These are phyloP conservation scores for Drosophila navojoa DNA, from an alignment of 1,140 invertebrate species.

Conservation along the genomic window DNA sequence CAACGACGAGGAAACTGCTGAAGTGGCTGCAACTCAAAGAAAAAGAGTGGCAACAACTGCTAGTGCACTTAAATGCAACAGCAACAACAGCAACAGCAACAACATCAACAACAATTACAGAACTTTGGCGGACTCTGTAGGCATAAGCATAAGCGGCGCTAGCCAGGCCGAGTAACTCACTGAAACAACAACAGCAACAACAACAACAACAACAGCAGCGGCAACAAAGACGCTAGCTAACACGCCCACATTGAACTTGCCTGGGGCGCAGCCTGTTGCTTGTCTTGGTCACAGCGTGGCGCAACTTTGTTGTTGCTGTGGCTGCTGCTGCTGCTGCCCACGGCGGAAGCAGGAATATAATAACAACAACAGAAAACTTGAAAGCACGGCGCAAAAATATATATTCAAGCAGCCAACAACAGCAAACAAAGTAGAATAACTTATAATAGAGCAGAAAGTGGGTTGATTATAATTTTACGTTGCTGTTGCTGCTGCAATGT, in stretches of 20 bases:
- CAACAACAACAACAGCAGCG: too few relatives aligned
- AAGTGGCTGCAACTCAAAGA: slow-evolving; percentile 35
- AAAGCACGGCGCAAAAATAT: slow-evolving; percentile 73
- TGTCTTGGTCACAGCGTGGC: slow-evolving; percentile 58
- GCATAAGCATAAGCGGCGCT: slow-evolving; percentile 43
- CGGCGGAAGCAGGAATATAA: slow-evolving; percentile 73
- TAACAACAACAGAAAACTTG: slow-evolving; percentile 53
- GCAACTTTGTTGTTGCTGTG: slow-evolving; percentile 55
- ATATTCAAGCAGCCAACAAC: slow-evolving; percentile 42
- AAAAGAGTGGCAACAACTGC: slow-evolving; percentile 65
- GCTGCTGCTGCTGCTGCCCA: slow-evolving; percentile 29
- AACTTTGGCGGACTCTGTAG: slow-evolving; percentile 56
- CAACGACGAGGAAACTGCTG: slow-evolving; percentile 31
- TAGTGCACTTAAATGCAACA: slow-evolving; percentile 63
- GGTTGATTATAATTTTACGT: slow-evolving; percentile 61
- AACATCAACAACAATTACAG: slow-evolving; percentile 40
- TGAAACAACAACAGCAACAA: slow-evolving; percentile 19
- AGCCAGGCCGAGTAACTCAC: slow-evolving; percentile 56
- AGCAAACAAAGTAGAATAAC: slow-evolving; percentile 44
- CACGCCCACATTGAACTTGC: slow-evolving; percentile 39
- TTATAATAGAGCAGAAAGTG: slow-evolving; percentile 51
- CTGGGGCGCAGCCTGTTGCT: slow-evolving; percentile 71
- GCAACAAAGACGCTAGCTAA: slow-evolving; percentile 4
- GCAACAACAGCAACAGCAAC: slow-evolving; percentile 13
- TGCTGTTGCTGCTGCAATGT: slow-evolving; percentile 34